Evolutionary conservation across 2,113 vertebrate species (phyloP).

Genomic region (Centropus unirufus): DNA sequence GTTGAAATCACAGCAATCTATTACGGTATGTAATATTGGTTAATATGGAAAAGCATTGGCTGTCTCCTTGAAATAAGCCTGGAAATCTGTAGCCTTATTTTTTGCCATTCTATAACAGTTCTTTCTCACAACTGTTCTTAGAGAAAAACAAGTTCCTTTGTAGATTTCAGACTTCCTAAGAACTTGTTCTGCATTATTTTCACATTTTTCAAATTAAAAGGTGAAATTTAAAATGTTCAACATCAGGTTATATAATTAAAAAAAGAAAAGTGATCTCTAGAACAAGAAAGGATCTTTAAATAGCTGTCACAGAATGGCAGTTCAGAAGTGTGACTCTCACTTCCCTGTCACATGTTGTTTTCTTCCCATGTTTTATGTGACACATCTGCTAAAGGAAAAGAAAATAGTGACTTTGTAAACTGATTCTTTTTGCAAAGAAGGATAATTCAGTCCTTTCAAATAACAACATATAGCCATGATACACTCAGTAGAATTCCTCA

Average conservation of each 20-base stretch:
- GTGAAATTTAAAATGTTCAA: constrained; percentile 27
- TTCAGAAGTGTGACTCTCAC: neutral
- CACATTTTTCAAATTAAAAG: constrained; percentile 9
- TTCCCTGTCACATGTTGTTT: neutral
- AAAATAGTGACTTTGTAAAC: constrained; percentile 25
- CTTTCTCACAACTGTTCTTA: neutral
- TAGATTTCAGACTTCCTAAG: neutral
- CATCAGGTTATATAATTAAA: neutral
- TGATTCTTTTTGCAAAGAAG: neutral
- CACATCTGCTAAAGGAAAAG: neutral
- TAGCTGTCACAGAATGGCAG: constrained; percentile 26
- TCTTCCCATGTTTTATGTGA: neutral
- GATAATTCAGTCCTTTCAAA: neutral
- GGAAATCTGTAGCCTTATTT: neutral
- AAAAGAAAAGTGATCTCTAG: neutral
- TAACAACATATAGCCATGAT: neutral
- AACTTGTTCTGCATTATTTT: constrained; percentile 27
- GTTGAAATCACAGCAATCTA: neutral
- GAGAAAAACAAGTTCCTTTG: constrained; percentile 7
- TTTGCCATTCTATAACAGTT: neutral
- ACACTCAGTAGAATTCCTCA: neutral
- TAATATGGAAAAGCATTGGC: neutral
- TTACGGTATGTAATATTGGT: neutral
- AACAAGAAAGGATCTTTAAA: constrained; percentile 45
- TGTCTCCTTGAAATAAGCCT: neutral